Conservation (phyloP, 1,140 invertebrate genomes). For the Ips typographus region DNA sequence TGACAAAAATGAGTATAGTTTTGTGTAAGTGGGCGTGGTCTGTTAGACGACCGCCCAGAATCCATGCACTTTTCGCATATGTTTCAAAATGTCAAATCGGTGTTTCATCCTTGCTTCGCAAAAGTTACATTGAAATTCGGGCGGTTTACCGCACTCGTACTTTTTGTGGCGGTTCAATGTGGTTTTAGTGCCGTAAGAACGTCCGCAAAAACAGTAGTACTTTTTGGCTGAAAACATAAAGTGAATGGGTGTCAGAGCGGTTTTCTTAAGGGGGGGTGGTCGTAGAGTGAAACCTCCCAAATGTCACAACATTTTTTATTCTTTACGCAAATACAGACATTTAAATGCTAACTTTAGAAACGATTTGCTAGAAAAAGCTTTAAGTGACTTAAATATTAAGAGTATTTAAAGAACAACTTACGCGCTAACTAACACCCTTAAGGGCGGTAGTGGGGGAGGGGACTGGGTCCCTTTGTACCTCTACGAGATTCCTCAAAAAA, state of each 20-base stretch:
- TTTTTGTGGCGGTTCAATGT: conserved; percentile 38
- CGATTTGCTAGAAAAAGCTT: not conserved
- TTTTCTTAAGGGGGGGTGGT: too few species aligned
- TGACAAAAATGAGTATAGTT: not conserved
- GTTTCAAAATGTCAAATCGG: conserved; percentile 42
- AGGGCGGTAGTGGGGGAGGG: too few species aligned
- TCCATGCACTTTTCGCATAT: conserved; percentile 39
- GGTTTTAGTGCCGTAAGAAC: conserved; percentile 34
- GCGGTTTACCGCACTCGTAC: conserved; percentile 53
- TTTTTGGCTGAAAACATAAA: too few species aligned
- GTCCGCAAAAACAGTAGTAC: conserved; percentile 31
- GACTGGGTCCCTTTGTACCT: too few species aligned
- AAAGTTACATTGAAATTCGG: conserved; percentile 64
- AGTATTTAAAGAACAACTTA: too few species aligned
- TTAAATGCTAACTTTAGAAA: too few species aligned
- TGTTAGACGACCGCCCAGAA: conserved; percentile 12
- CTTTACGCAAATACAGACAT: too few species aligned
- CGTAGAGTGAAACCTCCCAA: too few species aligned
- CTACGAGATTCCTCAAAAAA: too few species aligned
- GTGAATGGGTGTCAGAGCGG: too few species aligned
- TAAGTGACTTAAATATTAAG: not conserved
- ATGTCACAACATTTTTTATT: too few species aligned
- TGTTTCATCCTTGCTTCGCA: conserved; percentile 47
- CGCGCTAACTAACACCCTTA: too few species aligned
- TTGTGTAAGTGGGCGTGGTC: not conserved